Percentiles rank a stretch among this genome's conserved stretches.
Evolutionary conservation across 2,888 invertebrate species (phyloP).

Genomic region (Galerucella calmariensis): DNA sequence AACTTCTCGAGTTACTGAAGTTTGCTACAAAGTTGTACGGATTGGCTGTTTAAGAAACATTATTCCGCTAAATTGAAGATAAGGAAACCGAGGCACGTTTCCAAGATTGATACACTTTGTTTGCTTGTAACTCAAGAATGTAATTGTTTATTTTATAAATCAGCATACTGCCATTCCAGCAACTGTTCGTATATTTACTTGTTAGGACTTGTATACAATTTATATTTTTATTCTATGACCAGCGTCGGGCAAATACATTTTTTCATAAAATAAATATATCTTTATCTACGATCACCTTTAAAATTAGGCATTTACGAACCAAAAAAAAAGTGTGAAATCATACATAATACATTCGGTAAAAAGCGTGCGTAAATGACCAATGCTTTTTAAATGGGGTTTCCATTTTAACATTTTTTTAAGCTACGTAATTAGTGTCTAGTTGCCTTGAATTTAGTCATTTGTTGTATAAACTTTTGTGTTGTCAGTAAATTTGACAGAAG

Average conservation of each 20-base stretch:
- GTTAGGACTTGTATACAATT: slow-evolving; percentile 3
- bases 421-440: too few relatives aligned
- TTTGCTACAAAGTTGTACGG: not conserved
- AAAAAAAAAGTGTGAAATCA: too few relatives aligned
- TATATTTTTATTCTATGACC: not conserved
- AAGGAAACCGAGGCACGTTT: slow-evolving; percentile 5
- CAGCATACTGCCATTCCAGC: not conserved
- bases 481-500: too few relatives aligned
- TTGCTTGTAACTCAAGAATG: slow-evolving; percentile 1
- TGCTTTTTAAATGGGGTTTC: too few relatives aligned
- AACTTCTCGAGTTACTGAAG: not conserved
- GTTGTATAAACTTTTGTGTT: too few relatives aligned
- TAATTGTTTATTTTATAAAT: slow-evolving; percentile 10
- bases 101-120: slow-evolving; percentile 8
- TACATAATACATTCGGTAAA: too few relatives aligned
- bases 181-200: slow-evolving; percentile 1
- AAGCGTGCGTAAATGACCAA: too few relatives aligned
- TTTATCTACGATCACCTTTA: too few relatives aligned
- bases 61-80: slow-evolving; percentile 13
- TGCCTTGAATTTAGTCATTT: too few relatives aligned
- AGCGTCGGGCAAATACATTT: not conserved
- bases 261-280: too few relatives aligned
- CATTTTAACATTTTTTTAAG: too few relatives aligned
- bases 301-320: too few relatives aligned
- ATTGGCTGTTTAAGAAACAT: slow-evolving; percentile 1